phyloP scores from a whole-genome alignment of 2,797 vertebrate species.

The Myioborus melanocephalus region DNA sequence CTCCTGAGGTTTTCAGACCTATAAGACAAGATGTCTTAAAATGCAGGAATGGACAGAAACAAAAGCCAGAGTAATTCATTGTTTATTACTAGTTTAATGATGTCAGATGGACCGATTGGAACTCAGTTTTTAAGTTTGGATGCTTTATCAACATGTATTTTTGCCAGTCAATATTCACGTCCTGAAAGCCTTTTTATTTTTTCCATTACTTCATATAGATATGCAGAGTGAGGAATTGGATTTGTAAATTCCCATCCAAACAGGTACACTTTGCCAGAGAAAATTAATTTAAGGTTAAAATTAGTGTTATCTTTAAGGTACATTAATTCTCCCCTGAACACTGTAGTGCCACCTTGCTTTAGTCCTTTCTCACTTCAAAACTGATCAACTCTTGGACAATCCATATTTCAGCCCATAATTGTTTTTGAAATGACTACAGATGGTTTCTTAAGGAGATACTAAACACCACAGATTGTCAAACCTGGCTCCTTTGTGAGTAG shows the following conservation, averaged over 20 bases:
- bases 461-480: not conserved
- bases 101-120: slow-evolving; percentile 60
- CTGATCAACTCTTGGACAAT: not conserved
- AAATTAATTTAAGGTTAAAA: not conserved
- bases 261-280: not conserved
- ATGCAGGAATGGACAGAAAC: slow-evolving; percentile 77
- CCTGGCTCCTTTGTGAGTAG: not conserved
- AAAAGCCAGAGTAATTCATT: slow-evolving; percentile 77
- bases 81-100: slow-evolving; percentile 79
- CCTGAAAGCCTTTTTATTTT: not conserved
- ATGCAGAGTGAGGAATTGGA: not conserved
- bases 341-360: not conserved
- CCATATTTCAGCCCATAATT: not conserved
- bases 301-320: not conserved
- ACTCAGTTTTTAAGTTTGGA: slow-evolving; percentile 69
- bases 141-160: slow-evolving; percentile 53
- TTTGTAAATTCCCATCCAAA: not conserved
- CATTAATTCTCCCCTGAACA: not conserved
- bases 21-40: slow-evolving; percentile 81
- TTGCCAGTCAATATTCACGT: slow-evolving; percentile 58
- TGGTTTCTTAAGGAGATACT: not conserved
- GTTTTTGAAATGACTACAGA: not conserved
- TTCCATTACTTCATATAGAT: not conserved
- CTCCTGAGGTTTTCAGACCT: slow-evolving; percentile 81
- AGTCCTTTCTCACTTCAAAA: not conserved